Percentiles rank a stretch among this genome's conserved stretches.
Conservation (phyloP, 2,113 vertebrate species). For the Melanerpes aurifrons region DNA sequence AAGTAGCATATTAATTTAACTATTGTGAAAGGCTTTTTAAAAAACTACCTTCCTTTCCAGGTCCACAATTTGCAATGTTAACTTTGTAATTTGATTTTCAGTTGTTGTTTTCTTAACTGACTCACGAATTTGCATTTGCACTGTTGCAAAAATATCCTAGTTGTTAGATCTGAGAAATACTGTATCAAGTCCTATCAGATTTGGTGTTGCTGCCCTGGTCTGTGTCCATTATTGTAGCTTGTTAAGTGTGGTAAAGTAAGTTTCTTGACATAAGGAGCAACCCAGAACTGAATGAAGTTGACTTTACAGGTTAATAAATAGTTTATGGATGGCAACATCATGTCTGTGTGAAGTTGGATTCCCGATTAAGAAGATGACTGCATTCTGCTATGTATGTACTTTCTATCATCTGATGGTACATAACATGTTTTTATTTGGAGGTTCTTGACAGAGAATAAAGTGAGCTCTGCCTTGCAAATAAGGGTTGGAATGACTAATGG, state of each 20-base stretch:
- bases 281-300: neutral
- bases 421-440: neutral
- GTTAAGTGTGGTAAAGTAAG: neutral
- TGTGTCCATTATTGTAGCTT: neutral
- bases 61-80: neutral
- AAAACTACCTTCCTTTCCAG: neutral
- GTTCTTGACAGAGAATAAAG: neutral
- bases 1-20: neutral
- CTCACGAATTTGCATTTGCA: neutral
- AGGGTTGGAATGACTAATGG: neutral
- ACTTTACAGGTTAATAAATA: neutral
- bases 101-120: neutral
- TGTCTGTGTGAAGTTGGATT: neutral
- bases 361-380: neutral
- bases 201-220: neutral
- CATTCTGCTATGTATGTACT: neutral
- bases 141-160: neutral
- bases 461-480: neutral
- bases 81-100: neutral
- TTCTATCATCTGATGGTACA: neutral
- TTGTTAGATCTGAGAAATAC: neutral
- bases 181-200: neutral
- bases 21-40: neutral
- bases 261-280: neutral
- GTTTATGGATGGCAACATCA: neutral